Evolutionary conservation across 2,113 vertebrate species (phyloP).

Genomic region (Actenoides lindsayi): DNA sequence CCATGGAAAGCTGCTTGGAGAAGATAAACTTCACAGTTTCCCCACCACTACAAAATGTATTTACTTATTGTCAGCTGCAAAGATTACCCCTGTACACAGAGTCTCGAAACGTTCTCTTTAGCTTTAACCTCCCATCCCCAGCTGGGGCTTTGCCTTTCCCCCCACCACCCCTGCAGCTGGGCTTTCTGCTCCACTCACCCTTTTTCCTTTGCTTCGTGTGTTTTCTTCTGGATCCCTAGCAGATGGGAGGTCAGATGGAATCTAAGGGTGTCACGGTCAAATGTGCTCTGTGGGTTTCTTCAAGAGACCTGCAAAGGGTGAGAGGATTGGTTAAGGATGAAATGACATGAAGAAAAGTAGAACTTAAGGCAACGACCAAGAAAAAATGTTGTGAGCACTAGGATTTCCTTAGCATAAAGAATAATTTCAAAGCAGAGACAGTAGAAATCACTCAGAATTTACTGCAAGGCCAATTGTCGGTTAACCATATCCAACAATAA

Average conservation of each 20-base stretch:
- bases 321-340: not conserved
- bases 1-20: not conserved
- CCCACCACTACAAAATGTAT: not conserved
- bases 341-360: not conserved
- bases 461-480: not conserved
- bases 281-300: not conserved
- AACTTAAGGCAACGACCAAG: not conserved
- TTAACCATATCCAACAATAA: not conserved
- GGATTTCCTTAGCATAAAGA: not conserved
- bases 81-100: not conserved
- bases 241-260: not conserved
- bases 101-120: not conserved
- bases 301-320: not conserved
- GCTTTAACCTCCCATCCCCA: not conserved
- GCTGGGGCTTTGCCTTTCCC: not conserved
- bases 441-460: not conserved
- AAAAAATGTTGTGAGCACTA: not conserved
- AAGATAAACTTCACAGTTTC: slow-evolving; percentile 10
- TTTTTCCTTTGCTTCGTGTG: not conserved
- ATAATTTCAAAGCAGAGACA: not conserved
- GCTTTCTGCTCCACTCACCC: not conserved
- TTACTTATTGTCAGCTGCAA: not conserved
- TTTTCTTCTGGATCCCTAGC: not conserved
- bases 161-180: not conserved
- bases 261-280: not conserved